These are phyloP conservation scores for Bos taurus DNA, from an alignment of 2,113 vertebrate genomes.

Conservation along the genomic window DNA sequence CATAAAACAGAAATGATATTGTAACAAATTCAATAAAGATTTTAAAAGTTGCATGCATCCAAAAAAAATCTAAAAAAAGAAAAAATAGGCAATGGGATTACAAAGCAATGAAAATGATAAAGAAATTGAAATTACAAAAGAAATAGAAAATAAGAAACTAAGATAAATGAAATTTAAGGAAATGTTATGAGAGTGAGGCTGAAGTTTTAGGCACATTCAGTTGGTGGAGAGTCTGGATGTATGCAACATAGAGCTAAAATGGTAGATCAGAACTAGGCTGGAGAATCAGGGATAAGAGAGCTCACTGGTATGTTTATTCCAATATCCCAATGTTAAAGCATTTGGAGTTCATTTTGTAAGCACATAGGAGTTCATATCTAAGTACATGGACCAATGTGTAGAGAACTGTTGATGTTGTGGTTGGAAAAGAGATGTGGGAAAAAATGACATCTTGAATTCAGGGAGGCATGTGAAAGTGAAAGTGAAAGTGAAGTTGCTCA, in stretches of 20 bases:
- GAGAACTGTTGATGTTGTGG: not conserved
- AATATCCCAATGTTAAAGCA: not conserved
- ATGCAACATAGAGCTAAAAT: not conserved
- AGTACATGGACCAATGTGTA: not conserved
- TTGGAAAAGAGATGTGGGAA: not conserved
- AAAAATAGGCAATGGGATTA: not conserved
- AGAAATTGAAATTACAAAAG: not conserved
- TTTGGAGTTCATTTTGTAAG: not conserved
- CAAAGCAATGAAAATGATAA: not conserved
- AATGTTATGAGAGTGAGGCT: not conserved
- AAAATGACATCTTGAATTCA: not conserved
- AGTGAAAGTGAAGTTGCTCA: no score
- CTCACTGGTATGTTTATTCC: not conserved
- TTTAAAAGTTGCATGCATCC: not conserved
- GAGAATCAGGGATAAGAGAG: not conserved
- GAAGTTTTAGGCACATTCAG: not conserved
- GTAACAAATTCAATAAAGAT: not conserved
- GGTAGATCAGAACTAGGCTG: not conserved
- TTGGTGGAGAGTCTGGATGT: not conserved
- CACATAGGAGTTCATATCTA: not conserved
- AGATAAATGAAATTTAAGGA: not conserved
- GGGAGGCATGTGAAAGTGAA: not conserved
- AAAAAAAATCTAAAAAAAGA: not conserved
- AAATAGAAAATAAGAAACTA: not conserved
- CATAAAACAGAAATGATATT: not conserved